phyloP scores from a whole-genome alignment of 2,888 invertebrate genomes.

The Hybos culiciformis region DNA sequence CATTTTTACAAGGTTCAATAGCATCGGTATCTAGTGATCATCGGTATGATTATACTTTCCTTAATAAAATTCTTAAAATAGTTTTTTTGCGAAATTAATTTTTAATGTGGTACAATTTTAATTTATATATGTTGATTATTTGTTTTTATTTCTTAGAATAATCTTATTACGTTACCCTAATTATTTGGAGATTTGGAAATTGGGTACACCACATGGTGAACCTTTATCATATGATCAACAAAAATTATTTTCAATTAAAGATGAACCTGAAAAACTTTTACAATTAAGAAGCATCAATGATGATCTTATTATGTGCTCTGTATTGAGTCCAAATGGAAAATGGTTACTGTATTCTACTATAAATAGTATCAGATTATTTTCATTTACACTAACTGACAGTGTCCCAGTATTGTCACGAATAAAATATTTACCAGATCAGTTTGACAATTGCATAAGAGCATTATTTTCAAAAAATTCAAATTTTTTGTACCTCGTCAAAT shows the following conservation, averaged over 20 bases:
- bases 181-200: constrained; percentile 49
- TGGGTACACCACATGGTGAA: constrained; percentile 35
- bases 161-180: constrained; percentile 46
- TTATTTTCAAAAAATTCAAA: constrained; percentile 34
- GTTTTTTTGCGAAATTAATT: too few species aligned
- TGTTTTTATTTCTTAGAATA: too few species aligned
- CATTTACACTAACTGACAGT: constrained; percentile 19
- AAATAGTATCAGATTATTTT: not conserved
- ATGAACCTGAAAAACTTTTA: constrained; percentile 53
- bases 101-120: too few species aligned
- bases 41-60: too few species aligned
- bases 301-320: constrained; percentile 55
- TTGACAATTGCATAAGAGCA: constrained; percentile 29
- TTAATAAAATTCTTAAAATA: too few species aligned
- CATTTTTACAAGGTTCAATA: constrained; percentile 49
- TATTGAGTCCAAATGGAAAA: constrained; percentile 54
- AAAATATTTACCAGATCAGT: constrained; percentile 30
- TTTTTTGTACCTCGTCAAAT: constrained; percentile 35
- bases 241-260: constrained; percentile 16
- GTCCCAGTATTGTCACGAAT: constrained; percentile 24
- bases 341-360: constrained; percentile 65
- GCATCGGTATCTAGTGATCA: constrained; percentile 39
- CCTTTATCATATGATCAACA: constrained; percentile 12
- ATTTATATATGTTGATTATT: too few species aligned
- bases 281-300: constrained; percentile 49